Evolutionary conservation across 2,797 vertebrate genomes (phyloP).

Genomic region (Sphaeramia orbicularis): DNA sequence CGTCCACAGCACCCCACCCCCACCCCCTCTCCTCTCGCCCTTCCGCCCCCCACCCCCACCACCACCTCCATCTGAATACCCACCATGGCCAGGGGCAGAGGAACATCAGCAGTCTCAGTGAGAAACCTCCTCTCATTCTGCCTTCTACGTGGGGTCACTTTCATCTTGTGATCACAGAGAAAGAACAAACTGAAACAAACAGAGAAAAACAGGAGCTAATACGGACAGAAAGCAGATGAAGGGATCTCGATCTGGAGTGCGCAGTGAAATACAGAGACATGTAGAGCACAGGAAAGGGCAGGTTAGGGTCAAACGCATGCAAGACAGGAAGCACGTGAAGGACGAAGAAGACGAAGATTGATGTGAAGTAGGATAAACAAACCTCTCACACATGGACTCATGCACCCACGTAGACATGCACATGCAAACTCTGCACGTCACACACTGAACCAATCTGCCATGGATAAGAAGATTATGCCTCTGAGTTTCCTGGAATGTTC

Average conservation of each 20-base stretch:
- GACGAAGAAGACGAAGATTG: conserved; percentile 37
- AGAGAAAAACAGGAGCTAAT: conserved; percentile 59
- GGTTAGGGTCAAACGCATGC: conserved; percentile 31
- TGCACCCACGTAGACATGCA: conserved; percentile 1
- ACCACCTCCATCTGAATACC: conserved; percentile 41
- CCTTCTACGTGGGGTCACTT: conserved; percentile 66
- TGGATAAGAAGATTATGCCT: conserved; percentile 85
- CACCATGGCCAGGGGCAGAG: conserved; percentile 64
- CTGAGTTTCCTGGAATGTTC: conserved; percentile 81
- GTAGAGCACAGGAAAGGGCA: conserved; percentile 30
- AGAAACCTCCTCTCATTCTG: conserved; percentile 54
- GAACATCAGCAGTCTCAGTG: conserved; percentile 61
- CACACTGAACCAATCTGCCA: conserved; percentile 76
- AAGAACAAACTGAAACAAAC: conserved; percentile 53
- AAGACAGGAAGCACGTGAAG: conserved; percentile 30
- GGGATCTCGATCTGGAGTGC: conserved; percentile 37
- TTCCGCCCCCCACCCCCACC: conserved; percentile 27
- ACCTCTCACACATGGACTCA: conserved; percentile 31
- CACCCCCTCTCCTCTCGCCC: conserved; percentile 20
- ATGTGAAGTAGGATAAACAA: conserved; percentile 44
- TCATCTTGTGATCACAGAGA: conserved; percentile 63
- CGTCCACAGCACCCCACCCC: conserved; percentile 48
- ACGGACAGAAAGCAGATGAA: conserved; percentile 60
- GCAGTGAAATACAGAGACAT: conserved; percentile 33
- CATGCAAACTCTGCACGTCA: conserved; percentile 43